A percentile compares a stretch with the other conserved stretches of the same genome.
phyloP scores from a whole-genome alignment of 2,797 vertebrate genomes.

The Poecilia velifera region DNA sequence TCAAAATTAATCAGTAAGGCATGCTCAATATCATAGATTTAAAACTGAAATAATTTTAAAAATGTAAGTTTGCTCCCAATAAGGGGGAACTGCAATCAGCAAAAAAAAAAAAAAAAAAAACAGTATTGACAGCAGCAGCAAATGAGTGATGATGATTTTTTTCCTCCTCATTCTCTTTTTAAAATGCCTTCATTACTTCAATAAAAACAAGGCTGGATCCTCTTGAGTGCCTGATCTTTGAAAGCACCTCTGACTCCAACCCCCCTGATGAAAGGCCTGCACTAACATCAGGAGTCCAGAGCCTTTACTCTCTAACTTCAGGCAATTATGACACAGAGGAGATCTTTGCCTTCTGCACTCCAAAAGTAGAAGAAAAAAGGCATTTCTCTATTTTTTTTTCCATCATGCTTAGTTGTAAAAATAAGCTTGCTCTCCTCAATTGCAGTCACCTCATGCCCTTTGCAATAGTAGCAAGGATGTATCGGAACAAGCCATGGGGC shows the following conservation, averaged over 20 bases:
- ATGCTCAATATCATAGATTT: slow-evolving; percentile 68
- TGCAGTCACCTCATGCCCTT: slow-evolving; percentile 79
- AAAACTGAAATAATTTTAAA: slow-evolving; percentile 68
- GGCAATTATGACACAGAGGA: slow-evolving; percentile 86
- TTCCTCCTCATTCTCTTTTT: slow-evolving; percentile 54
- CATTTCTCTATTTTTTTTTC: slow-evolving; percentile 59
- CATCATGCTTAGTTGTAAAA: slow-evolving; percentile 80
- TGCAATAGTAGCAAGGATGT: slow-evolving; percentile 83
- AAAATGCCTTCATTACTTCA: slow-evolving; percentile 82
- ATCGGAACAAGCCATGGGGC: slow-evolving; percentile 85
- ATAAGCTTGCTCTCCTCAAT: slow-evolving; percentile 82
- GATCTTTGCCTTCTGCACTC: slow-evolving; percentile 82
- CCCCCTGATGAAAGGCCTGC: slow-evolving; percentile 82
- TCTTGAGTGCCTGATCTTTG: slow-evolving; percentile 80
- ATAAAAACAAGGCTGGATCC: slow-evolving; percentile 77
- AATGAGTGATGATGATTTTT: slow-evolving; percentile 56
- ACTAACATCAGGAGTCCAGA: slow-evolving; percentile 80
- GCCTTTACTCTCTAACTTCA: slow-evolving; percentile 85
- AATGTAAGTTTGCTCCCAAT: slow-evolving; percentile 63
- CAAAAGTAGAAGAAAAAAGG: slow-evolving; percentile 75
- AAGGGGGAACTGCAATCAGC: slow-evolving; percentile 37
- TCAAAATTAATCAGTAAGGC: slow-evolving; percentile 78
- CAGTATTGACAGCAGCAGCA: slow-evolving; percentile 35
- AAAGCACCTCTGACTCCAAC: slow-evolving; percentile 79
- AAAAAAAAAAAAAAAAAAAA: slow-evolving; percentile 22